Base-by-base conservation (phyloP, 2,888 invertebrate genomes). In the Meganola albula region DNA sequence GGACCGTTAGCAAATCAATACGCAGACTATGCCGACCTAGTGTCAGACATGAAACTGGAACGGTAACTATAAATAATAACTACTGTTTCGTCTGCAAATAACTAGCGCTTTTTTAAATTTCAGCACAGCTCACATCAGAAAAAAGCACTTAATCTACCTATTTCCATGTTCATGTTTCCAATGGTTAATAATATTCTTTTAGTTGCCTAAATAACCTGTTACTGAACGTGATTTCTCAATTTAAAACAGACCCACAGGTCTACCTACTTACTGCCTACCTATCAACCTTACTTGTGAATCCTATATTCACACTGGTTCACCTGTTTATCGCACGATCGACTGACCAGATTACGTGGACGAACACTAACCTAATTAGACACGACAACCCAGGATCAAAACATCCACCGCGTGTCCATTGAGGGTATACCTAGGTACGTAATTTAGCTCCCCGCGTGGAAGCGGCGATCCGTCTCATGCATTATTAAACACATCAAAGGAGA, bases 401-500 rank as follows among this genome's bases (percentile, higher is more conserved):
- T 30, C 34, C 26, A 27, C 43, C 39, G 35, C 36, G 35, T 43
- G 33, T 42, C 44, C 34, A 42, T 37, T 34, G 33, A 25, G 37
- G 27, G 43, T 34, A 42, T 48, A 33, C 35, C 44, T 38, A 51
- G 51, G 44, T 48, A 33, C 35, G 46, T 38, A 51, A 54, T 54
- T 45, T 54, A 44, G 45, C 44, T 28, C 28, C 25, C 55, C 58
- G 44, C 58, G 43, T 38, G 48, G 58, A 48, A 56, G 63, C 71
- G 55, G 53, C 69, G 69, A 60, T 69, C 67, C 62, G 69, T 66
- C 70, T 65, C 77, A 80, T 80, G 80, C 76, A 80, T 79, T 83
- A 80, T 80, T 82, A 73, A 82, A 83, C 83, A 84, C 82, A 83
- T 84, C 84, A 84, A 84, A 84, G 83, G 80, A 84, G 84, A 84